phyloP scores from a whole-genome alignment of 2,888 invertebrate species.

The Apamea epomidion region DNA sequence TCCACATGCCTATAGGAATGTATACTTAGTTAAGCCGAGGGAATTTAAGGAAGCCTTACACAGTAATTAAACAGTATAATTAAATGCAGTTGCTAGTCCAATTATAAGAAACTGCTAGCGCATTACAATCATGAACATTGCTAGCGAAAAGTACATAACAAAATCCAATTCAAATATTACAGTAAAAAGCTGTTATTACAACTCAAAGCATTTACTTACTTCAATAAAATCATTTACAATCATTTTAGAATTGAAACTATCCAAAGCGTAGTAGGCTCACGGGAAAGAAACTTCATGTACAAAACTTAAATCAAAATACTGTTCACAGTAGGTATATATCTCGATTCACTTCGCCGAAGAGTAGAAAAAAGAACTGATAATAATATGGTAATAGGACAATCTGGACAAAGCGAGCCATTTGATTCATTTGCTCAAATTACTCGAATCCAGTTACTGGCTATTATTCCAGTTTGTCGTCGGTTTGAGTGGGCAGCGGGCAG shows the following conservation, averaged over 20 bases:
- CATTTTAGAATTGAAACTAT: background rate
- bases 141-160: background rate
- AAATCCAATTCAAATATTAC: slow-evolving; percentile 5
- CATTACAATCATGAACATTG: background rate
- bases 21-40: background rate
- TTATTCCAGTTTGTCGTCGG: slow-evolving; percentile 65
- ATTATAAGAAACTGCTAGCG: background rate
- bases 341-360: background rate
- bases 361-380: background rate
- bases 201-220: background rate
- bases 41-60: background rate
- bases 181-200: slow-evolving; percentile 3
- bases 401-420: slow-evolving; percentile 40
- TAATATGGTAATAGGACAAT: slow-evolving; percentile 25
- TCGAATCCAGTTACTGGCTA: slow-evolving; percentile 60
- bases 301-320: background rate
- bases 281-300: background rate
- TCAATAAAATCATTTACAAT: background rate
- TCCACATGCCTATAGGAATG: background rate
- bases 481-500: slow-evolving; percentile 67
- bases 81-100: background rate
- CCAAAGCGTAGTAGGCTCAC: background rate
- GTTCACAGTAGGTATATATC: background rate
- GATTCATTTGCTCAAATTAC: slow-evolving; percentile 66
- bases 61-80: background rate